phyloP scores from a whole-genome alignment of 2,888 invertebrate genomes.

The Philopedon plagiatum region DNA sequence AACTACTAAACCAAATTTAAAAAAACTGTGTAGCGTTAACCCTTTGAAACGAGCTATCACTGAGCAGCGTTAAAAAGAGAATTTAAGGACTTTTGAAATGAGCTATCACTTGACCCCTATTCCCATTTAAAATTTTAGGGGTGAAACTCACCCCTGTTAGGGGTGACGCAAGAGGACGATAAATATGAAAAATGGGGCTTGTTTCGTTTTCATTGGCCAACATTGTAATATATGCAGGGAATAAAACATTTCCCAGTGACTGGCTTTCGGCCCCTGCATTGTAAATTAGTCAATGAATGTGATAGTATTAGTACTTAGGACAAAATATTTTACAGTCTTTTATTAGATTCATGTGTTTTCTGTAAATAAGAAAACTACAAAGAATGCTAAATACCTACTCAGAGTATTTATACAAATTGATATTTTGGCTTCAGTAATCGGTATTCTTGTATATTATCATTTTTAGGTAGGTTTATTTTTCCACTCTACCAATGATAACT shows the following conservation, averaged over 20 bases:
- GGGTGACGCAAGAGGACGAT: too few relatives aligned
- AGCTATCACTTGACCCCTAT: too few relatives aligned
- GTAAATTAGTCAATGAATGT: constrained; percentile 45
- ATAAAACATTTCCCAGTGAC: neutral
- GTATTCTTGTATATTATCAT: constrained; percentile 32
- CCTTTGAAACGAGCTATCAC: too few relatives aligned
- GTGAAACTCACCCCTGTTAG: too few relatives aligned
- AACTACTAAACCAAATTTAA: too few relatives aligned
- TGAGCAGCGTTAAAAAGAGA: too few relatives aligned
- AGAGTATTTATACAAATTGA: constrained; percentile 21
- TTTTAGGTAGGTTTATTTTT: constrained; percentile 35
- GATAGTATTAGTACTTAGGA: constrained; percentile 44
- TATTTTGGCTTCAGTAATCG: constrained; percentile 33
- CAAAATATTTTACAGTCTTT: constrained; percentile 19
- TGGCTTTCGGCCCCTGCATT: neutral
- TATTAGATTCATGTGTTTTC: neutral
- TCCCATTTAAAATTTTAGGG: too few relatives aligned
- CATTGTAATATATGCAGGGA: too few relatives aligned
- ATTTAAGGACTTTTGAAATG: too few relatives aligned
- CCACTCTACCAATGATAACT: constrained; percentile 1
- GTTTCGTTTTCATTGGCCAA: too few relatives aligned
- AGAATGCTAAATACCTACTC: neutral
- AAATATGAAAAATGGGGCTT: too few relatives aligned
- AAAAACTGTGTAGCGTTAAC: too few relatives aligned
- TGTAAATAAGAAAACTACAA: neutral